These are phyloP conservation scores for Cryptocephalus primarius DNA, from an alignment of 2,888 invertebrate species.

Conservation along the genomic window DNA sequence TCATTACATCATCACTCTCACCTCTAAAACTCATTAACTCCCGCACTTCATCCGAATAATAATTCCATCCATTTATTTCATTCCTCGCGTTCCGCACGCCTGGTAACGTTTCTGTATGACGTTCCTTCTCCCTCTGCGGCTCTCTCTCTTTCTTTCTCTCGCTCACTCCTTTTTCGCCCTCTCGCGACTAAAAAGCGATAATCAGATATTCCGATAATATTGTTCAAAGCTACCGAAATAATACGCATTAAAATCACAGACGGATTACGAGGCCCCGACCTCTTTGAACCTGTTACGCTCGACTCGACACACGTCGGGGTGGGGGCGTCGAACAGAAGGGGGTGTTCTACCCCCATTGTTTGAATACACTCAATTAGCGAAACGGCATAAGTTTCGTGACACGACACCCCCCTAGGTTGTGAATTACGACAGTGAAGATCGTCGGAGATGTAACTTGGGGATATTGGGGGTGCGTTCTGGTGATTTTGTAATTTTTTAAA, in stretches of 20 bases:
- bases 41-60: too few relatives aligned
- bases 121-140: not conserved
- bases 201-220: conserved; percentile 30
- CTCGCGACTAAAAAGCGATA: conserved; percentile 26
- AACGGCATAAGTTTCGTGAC: conserved; percentile 1
- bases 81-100: too few relatives aligned
- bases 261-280: conserved; percentile 28
- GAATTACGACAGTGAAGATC: too few relatives aligned
- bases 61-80: too few relatives aligned
- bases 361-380: conserved; percentile 37
- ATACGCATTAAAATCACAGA: conserved; percentile 37
- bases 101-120: not conserved
- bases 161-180: not conserved
- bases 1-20: too few relatives aligned
- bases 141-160: not conserved
- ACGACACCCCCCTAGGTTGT: not conserved
- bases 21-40: too few relatives aligned
- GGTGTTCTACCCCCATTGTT: conserved; percentile 30
- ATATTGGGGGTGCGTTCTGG: too few relatives aligned
- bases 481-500: too few relatives aligned
- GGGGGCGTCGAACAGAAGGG: conserved; percentile 29
- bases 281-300: conserved; percentile 37
- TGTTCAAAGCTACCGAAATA: conserved; percentile 34
- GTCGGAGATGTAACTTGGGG: too few relatives aligned
- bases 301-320: conserved; percentile 17